These are phyloP conservation scores for Tenthredo mesomela DNA, from an alignment of 2,888 invertebrate genomes.

Conservation along the genomic window DNA sequence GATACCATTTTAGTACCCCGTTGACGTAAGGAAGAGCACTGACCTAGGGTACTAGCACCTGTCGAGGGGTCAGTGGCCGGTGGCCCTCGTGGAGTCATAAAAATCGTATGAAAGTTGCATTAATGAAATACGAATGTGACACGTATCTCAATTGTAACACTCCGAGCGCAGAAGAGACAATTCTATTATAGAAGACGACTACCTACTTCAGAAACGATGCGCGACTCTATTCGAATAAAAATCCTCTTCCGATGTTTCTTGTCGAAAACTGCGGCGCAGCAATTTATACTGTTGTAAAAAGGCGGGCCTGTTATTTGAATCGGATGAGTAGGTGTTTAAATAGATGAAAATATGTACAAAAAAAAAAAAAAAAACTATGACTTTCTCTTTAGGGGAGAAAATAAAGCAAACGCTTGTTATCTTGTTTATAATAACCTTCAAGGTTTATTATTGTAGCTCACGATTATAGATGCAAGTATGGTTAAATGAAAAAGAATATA, in stretches of 20 bases:
- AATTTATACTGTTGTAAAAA: background rate
- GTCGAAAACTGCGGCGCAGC: background rate
- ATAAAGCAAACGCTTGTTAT: background rate
- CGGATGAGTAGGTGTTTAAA: background rate
- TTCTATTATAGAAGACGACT: background rate
- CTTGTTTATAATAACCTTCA: conserved; percentile 28
- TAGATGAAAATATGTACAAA: background rate
- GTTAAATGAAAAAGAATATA: conserved; percentile 28
- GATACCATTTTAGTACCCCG: too few relatives aligned
- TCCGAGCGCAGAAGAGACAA: too few relatives aligned
- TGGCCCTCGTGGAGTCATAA: too few relatives aligned
- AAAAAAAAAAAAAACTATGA: background rate
- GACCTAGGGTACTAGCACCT: background rate
- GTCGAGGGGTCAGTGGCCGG: too few relatives aligned
- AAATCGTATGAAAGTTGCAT: too few relatives aligned
- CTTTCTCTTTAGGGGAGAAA: conserved; percentile 4
- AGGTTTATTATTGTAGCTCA: conserved; percentile 32
- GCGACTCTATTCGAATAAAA: background rate
- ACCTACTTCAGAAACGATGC: background rate
- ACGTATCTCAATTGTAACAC: too few relatives aligned
- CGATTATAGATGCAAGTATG: conserved; percentile 26
- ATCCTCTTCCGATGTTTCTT: background rate
- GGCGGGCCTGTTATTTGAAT: background rate
- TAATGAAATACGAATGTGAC: background rate
- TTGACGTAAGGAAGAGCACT: too few relatives aligned